Evolutionary conservation across 2,113 vertebrate species (phyloP), one percentile per base, ranked within the genome.

Genomic region (Thermophis baileyi): DNA sequence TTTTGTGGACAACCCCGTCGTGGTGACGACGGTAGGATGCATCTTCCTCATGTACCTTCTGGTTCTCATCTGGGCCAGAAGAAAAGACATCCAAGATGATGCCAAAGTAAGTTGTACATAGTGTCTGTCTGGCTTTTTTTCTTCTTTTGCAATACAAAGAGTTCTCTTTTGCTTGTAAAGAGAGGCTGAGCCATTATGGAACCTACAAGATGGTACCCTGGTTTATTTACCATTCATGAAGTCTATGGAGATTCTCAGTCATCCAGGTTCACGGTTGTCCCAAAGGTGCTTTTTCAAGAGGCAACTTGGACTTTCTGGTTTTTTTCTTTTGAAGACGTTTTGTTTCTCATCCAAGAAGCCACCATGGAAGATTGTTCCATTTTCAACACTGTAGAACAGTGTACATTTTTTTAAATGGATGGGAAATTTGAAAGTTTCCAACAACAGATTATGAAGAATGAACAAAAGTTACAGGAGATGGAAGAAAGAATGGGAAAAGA

Each of bases 1-100:
- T 0, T 99, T 99, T 2, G 96, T 97, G 74, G 97, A 98, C 92
- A 99, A 99, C 93, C 99, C 99, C 0, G 98, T 99, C 89, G 98
- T 99, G 27, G 98, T 99, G 95, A 98, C 98, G 95, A 98, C 98
- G 0, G 98, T 99, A 49, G 98, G 98, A 30, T 98, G 98, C 91
- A 97, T 99, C 94, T 98, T 98, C 85, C 90, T 97, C 86, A 94
- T 96, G 55, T 99, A 99, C n/a, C 88, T 99, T 89, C 46, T 99
- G 54, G 97, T 98, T 91, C 95, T 98, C 89, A 96, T 99, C 88
- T 99, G 99, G 99, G 99, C 99, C 1, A 97, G 98, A 91, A 98
- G 98, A 91, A 99, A 99, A 96, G 99, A 99, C 90, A 98, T 97
- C 87, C 97, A 98, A 95, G 98, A 99, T 96, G 97, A 97, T 94